Evolutionary conservation across 2,888 invertebrate genomes (phyloP), one percentile per base, ranked within the genome.

Genomic region (Erebia epiphron): DNA sequence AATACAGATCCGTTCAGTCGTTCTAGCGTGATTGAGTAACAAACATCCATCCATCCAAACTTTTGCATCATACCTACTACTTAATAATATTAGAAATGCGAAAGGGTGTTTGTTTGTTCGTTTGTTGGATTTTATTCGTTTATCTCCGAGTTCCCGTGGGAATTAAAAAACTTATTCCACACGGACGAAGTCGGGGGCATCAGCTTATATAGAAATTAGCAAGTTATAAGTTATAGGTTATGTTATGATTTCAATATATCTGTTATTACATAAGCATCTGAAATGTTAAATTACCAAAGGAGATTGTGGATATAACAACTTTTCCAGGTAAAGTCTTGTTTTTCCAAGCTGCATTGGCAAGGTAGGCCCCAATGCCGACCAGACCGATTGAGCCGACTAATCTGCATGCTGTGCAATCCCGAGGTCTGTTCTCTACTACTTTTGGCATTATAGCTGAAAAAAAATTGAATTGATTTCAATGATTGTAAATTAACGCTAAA

Each of bases 341-440:
- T 88, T 87, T 94, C 83, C 89, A 94, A 3, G 94, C 92, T 72
- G 94, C 90, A 75, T 94, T 92, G 4, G 92, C 94, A 0, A 96
- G 85, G 77, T 95, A 96, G 72, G 91, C 91, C 73, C 95, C 95
- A 72, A 95, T 95, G 0, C 95, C 95, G 43, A 95, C 82, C 52
- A 96, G 87, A 8, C 96, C 95, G 10, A 89, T 83, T 8, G 95
- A 95, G 70, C 95, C 95, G 0, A 95, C 87, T 21, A 95, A 75
- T 79, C 95, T 93, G 78, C 96, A 96, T 0, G 91, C 87, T 8
- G 94, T 77, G 75, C 96, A 96, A 78, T 95, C 95, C 16, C 92
- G 88, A 58, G 93, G 87, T 73, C 87, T 85, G 69, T 86, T 84
- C 21, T 85, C 84, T 58, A 90, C 84, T 72, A 90, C 83, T 43